Conservation (phyloP, 2,888 invertebrate species). For the Lasioglossum oenotherae region DNA sequence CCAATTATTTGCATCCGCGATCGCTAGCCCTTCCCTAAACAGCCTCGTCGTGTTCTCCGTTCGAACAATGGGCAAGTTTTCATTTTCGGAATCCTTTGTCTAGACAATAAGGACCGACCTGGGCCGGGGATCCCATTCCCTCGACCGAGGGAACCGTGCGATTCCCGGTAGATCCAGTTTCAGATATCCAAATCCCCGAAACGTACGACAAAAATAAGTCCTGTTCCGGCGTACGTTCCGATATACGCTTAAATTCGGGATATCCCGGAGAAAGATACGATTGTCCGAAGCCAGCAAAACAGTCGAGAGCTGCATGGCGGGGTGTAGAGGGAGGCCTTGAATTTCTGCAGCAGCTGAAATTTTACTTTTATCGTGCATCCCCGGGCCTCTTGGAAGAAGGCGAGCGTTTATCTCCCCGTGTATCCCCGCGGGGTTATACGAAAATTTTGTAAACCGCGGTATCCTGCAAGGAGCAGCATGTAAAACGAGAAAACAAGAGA, state of each 20-base stretch:
- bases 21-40: neutral
- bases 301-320: neutral
- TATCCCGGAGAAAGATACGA: conserved; percentile 23
- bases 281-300: conserved; percentile 25
- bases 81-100: conserved; percentile 9
- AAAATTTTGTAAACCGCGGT: conserved; percentile 48
- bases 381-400: conserved; percentile 30
- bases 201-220: conserved; percentile 18
- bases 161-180: conserved; percentile 24
- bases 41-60: neutral
- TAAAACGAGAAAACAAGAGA: conserved; percentile 14
- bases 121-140: neutral
- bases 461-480: conserved; percentile 15
- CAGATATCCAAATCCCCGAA: conserved; percentile 25
- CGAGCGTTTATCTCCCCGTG: conserved; percentile 48
- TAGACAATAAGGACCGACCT: conserved; percentile 2
- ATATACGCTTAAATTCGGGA: conserved; percentile 11
- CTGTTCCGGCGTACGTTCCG: neutral
- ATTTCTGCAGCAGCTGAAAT: conserved; percentile 34
- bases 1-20: conserved; percentile 1
- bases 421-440: conserved; percentile 36
- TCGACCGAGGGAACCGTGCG: neutral
- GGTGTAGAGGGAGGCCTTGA: neutral
- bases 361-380: conserved; percentile 54
- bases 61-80: neutral